Percentiles rank a stretch among this genome's conserved stretches.
Conservation (phyloP, 2,888 invertebrate genomes). For the Meliscaeva auricollis region DNA sequence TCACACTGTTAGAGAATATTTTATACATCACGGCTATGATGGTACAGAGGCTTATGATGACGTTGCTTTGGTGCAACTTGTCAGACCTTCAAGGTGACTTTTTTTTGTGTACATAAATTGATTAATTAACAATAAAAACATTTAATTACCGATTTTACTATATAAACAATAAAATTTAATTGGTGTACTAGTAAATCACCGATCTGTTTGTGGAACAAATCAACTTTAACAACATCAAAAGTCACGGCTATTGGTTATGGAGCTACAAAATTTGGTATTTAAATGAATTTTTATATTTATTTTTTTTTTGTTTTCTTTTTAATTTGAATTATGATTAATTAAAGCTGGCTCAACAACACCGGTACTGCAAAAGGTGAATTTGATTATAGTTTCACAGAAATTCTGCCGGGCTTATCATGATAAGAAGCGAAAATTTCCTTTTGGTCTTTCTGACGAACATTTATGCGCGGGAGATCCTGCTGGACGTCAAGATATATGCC, state of each 20-base stretch:
- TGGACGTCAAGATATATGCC: conserved; percentile 61
- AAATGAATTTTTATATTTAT: background rate
- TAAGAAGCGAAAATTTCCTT: conserved; percentile 50
- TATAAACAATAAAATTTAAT: background rate
- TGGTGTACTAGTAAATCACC: conserved; percentile 27
- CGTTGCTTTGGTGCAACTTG: conserved; percentile 50
- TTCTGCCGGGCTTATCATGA: conserved; percentile 45
- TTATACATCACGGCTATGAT: conserved; percentile 46
- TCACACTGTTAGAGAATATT: conserved; percentile 16
- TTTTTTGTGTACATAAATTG: background rate
- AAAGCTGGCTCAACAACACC: conserved; percentile 53
- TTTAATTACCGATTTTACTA: background rate
- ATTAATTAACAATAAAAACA: background rate
- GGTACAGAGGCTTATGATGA: conserved; percentile 46
- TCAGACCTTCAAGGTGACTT: conserved; percentile 29
- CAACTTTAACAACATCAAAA: conserved; percentile 19
- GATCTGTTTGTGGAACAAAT: conserved; percentile 53
- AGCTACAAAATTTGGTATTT: conserved; percentile 57
- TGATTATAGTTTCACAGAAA: conserved; percentile 23
- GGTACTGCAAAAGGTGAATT: conserved; percentile 51
- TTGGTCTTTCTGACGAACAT: conserved; percentile 43
- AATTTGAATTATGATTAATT: background rate
- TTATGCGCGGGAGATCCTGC: conserved; percentile 62
- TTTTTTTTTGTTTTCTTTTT: background rate
- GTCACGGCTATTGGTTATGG: conserved; percentile 67